phyloP scores from a whole-genome alignment of 1,140 invertebrate species.

The Drusus annulatus region DNA sequence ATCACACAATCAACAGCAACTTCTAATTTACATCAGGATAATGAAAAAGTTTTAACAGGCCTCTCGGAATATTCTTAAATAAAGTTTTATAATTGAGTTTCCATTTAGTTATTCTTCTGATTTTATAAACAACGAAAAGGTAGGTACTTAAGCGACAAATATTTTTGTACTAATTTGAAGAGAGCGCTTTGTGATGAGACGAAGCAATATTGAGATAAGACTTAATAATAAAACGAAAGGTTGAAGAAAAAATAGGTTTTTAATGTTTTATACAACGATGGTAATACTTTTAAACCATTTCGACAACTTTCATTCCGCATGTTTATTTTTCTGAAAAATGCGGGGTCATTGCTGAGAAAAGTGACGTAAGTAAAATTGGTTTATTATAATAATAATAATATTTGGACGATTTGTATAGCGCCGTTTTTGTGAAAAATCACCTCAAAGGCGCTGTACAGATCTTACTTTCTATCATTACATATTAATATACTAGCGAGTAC shows the following conservation, averaged over 20 bases:
- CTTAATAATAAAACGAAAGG: neutral
- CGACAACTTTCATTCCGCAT: too few relatives aligned
- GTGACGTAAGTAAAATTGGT: too few relatives aligned
- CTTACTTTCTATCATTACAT: too few relatives aligned
- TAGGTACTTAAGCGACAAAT: neutral
- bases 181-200: neutral
- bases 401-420: too few relatives aligned
- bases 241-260: neutral
- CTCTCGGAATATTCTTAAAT: constrained; percentile 31
- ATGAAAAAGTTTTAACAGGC: constrained; percentile 38
- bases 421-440: too few relatives aligned
- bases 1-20: constrained; percentile 41
- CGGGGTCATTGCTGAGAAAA: too few relatives aligned
- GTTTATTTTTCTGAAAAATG: too few relatives aligned
- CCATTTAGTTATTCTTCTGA: neutral
- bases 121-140: constrained; percentile 10
- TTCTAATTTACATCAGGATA: constrained; percentile 36
- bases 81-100: constrained; percentile 40
- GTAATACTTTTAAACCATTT: neutral
- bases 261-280: neutral
- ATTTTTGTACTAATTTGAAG: neutral
- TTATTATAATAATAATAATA: too few relatives aligned
- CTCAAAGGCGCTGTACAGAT: too few relatives aligned
- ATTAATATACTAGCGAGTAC: too few relatives aligned
- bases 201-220: neutral